A percentile compares a stretch with the other conserved stretches of the same genome.
Conservation (phyloP, 2,888 invertebrate genomes). For the Blastobasis adustella region DNA sequence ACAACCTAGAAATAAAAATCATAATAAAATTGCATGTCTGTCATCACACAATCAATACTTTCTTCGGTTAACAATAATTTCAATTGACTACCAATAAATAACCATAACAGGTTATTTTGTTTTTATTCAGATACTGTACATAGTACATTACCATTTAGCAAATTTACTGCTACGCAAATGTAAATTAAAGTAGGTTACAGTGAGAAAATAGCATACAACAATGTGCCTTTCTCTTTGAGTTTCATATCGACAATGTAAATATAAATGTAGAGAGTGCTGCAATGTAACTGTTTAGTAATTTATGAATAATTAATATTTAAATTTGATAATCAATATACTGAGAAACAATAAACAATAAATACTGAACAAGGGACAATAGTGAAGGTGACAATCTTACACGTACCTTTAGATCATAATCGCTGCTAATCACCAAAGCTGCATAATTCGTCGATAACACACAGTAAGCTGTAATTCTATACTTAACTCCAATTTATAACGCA, state of each 20-base stretch:
- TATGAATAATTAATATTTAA: constrained; percentile 10
- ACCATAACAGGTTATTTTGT: no score
- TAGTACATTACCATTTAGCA: neutral
- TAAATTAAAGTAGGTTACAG: constrained; percentile 38
- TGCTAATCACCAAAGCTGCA: no score
- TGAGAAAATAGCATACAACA: constrained; percentile 23
- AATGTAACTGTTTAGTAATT: neutral
- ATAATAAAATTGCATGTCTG: no score
- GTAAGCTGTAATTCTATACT: neutral
- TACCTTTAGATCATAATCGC: constrained; percentile 10
- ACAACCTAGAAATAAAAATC: no score
- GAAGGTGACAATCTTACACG: constrained; percentile 38
- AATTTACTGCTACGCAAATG: neutral
- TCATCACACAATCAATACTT: no score
- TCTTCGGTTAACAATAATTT: no score
- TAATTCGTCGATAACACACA: neutral
- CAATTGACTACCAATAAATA: no score
- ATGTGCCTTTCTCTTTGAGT: constrained; percentile 46
- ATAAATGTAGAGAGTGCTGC: neutral
- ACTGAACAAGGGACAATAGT: constrained; percentile 32
- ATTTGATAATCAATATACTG: constrained; percentile 25
- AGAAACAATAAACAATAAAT: constrained; percentile 6
- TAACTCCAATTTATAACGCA: no score
- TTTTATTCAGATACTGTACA: no score
- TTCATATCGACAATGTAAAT: neutral